phyloP scores from a whole-genome alignment of 2,797 vertebrate genomes.

The Schizopygopsis malacanthus region DNA sequence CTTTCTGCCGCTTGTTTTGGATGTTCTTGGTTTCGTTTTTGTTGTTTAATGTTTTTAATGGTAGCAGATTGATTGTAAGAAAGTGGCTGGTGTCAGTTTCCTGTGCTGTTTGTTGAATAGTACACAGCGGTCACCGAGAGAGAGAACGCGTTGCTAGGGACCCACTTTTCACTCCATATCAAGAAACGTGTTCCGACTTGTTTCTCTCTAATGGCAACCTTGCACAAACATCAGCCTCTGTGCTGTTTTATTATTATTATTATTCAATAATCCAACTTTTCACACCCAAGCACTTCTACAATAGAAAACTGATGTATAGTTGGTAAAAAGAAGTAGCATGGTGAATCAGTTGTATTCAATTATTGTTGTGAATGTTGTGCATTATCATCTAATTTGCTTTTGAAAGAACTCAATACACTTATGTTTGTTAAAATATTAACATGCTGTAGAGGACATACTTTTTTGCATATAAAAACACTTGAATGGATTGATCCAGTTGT shows the following conservation, averaged over 20 bases:
- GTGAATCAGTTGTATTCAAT: neutral
- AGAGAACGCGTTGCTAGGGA: slow-evolving; percentile 44
- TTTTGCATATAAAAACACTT: neutral
- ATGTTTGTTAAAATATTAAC: neutral
- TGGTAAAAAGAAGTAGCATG: neutral
- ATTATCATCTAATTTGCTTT: neutral
- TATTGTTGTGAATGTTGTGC: neutral
- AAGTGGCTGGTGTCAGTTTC: slow-evolving; percentile 3
- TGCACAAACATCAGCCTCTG: neutral
- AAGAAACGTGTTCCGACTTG: slow-evolving; percentile 49
- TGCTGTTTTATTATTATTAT: neutral
- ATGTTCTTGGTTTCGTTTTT: neutral
- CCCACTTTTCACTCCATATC: slow-evolving; percentile 31
- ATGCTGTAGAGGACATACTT: neutral
- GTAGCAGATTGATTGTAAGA: neutral
- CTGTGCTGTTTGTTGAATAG: slow-evolving; percentile 19
- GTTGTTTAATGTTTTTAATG: neutral
- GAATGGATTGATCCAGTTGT: neutral
- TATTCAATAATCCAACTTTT: neutral
- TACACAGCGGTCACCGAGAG: slow-evolving; percentile 12
- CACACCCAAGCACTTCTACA: neutral
- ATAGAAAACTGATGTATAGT: neutral
- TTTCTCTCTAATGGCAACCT: slow-evolving; percentile 42
- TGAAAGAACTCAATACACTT: neutral
- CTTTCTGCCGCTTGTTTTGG: neutral